Evolutionary conservation across 2,113 vertebrate genomes (phyloP).

Genomic region (Muntiacus muntjak): DNA sequence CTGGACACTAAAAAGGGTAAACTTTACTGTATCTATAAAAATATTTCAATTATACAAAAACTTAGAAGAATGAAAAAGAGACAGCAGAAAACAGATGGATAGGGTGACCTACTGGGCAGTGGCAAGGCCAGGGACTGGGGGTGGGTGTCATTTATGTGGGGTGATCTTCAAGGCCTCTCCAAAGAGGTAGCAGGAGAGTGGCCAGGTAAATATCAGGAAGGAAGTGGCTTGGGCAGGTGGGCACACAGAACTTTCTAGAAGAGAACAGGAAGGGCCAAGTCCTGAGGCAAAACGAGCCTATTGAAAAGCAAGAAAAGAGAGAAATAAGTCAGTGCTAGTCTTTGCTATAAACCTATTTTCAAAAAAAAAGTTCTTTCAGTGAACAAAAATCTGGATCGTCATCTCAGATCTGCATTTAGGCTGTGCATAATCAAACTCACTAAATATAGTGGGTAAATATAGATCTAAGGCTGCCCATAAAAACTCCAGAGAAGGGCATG

Average conservation of each 20-base stretch:
- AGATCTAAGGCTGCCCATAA: slow-evolving; percentile 40
- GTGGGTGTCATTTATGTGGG: neutral
- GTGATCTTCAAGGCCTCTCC: neutral
- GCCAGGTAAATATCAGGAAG: neutral
- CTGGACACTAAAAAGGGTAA: neutral
- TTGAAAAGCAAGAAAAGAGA: neutral
- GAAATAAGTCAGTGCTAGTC: neutral
- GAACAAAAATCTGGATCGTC: slow-evolving; percentile 52
- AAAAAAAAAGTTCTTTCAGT: neutral
- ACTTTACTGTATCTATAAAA: neutral
- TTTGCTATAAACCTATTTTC: neutral
- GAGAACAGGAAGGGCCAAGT: neutral
- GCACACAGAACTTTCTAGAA: neutral
- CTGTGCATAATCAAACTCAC: slow-evolving; percentile 57
- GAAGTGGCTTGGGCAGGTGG: neutral
- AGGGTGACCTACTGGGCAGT: too few species aligned
- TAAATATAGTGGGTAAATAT: slow-evolving; percentile 62
- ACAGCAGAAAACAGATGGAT: neutral
- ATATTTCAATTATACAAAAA: neutral
- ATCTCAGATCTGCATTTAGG: slow-evolving; percentile 52
- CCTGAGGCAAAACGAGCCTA: neutral
- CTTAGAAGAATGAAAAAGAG: neutral
- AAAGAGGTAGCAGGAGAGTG: neutral
- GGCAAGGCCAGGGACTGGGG: neutral
- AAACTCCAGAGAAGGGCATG: neutral